Conservation (phyloP, 2,113 vertebrate genomes). For the Crypturellus undulatus region DNA sequence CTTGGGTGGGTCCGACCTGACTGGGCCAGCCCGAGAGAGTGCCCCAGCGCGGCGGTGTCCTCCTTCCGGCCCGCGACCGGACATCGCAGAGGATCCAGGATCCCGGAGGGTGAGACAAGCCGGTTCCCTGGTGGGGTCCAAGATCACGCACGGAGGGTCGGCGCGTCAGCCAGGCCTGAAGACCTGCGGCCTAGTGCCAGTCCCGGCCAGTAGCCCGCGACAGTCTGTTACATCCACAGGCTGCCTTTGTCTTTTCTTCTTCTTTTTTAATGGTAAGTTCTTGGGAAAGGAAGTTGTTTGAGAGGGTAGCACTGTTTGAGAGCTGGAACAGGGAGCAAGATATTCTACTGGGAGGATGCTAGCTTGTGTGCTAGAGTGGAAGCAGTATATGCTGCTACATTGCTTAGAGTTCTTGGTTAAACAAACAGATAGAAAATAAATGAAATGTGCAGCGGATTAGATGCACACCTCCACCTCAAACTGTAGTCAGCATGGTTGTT, state of each 20-base stretch:
- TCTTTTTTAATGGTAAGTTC: not conserved
- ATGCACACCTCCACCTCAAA: not conserved
- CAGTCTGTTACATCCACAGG: slow-evolving; percentile 1
- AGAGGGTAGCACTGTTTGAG: not conserved
- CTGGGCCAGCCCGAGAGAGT: too few species aligned
- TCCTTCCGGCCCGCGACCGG: too few species aligned
- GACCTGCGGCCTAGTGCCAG: too few species aligned
- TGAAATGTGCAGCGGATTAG: not conserved
- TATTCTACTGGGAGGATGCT: not conserved
- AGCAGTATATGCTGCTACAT: accelerated
- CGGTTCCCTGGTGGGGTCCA: too few species aligned
- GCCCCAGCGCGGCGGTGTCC: too few species aligned
- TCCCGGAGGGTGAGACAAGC: too few species aligned
- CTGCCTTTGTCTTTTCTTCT: not conserved
- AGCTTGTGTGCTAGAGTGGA: not conserved
- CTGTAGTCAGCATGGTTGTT: not conserved
- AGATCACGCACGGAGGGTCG: too few species aligned
- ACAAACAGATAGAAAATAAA: not conserved
- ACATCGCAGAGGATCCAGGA: too few species aligned
- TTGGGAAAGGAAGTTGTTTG: not conserved
- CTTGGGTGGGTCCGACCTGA: too few species aligned
- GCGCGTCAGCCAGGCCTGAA: too few species aligned
- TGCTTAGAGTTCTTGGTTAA: not conserved
- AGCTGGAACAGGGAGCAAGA: not conserved
- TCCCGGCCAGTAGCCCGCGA: too few species aligned